A percentile compares a stretch with the other conserved stretches of the same genome.
Conservation (phyloP, 1,140 invertebrate genomes). For the Orchestia grillus region DNA sequence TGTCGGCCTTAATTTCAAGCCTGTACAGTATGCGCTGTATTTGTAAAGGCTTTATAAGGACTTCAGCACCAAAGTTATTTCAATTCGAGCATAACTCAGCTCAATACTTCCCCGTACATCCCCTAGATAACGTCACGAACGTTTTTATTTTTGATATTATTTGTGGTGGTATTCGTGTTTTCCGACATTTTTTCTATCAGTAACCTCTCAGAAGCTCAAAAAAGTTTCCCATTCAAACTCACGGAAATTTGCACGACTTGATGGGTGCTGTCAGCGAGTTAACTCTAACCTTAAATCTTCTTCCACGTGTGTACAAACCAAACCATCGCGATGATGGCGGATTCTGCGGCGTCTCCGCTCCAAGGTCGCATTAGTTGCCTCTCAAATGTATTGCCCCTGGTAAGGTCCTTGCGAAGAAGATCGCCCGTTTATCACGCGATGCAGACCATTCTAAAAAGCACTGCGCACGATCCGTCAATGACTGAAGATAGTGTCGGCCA, state of each 20-base stretch:
- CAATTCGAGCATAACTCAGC: not conserved
- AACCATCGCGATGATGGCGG: too few relatives aligned
- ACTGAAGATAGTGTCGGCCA: too few relatives aligned
- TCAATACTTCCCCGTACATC: not conserved
- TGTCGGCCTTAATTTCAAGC: too few relatives aligned
- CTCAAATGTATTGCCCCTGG: not conserved
- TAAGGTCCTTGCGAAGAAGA: not conserved
- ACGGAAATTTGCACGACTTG: not conserved
- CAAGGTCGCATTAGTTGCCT: not conserved
- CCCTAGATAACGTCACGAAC: not conserved
- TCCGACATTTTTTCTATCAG: not conserved
- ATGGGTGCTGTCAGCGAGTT: not conserved
- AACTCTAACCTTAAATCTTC: not conserved
- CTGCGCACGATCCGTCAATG: too few relatives aligned
- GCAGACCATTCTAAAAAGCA: not conserved
- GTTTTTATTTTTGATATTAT: not conserved
- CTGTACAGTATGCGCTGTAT: too few relatives aligned
- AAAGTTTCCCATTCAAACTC: not conserved
- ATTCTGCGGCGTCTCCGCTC: not conserved
- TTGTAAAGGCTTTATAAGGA: not conserved
- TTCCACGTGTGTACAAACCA: not conserved
- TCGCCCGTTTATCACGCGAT: not conserved
- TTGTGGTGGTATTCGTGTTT: not conserved
- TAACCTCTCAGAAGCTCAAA: not conserved
- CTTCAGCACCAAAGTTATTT: not conserved